phyloP scores from a whole-genome alignment of 2,113 vertebrate genomes.

The Agapornis roseicollis region DNA sequence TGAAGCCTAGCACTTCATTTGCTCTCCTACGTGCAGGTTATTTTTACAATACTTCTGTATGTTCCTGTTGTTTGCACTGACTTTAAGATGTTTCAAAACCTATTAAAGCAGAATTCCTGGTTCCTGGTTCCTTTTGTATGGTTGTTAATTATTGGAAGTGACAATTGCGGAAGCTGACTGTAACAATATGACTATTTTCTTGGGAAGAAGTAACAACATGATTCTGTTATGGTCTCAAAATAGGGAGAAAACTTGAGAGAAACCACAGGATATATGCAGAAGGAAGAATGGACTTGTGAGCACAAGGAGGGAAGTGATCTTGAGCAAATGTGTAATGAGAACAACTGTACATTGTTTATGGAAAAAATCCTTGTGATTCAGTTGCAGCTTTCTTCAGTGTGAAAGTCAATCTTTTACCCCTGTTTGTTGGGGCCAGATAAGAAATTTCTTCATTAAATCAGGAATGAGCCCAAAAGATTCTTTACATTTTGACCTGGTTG shows the following conservation, averaged over 20 bases:
- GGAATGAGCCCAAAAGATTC: not conserved
- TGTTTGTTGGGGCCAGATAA: not conserved
- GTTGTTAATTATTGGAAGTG: not conserved
- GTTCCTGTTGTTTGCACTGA: constrained; percentile 56
- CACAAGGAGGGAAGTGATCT: not conserved
- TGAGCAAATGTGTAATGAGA: constrained; percentile 7
- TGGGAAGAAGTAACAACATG: not conserved
- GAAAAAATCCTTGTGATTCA: not conserved
- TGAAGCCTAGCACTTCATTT: not conserved
- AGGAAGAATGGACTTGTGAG: not conserved
- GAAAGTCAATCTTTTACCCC: not conserved
- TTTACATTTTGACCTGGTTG: not conserved
- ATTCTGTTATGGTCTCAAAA: not conserved
- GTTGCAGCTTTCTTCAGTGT: not conserved
- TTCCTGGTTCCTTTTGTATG: constrained; percentile 7
- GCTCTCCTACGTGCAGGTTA: not conserved
- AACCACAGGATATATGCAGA: not conserved
- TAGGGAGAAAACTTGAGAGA: not conserved
- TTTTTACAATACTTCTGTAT: constrained; percentile 23
- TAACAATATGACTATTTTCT: not conserved
- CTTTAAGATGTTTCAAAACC: constrained; percentile 7
- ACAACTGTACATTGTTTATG: not conserved
- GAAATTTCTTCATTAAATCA: constrained; percentile 9
- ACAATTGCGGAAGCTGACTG: not conserved
- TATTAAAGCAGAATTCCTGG: constrained; percentile 37